phyloP scores from a whole-genome alignment of 2,888 invertebrate species.

The Pollenia griseotomentosa region DNA sequence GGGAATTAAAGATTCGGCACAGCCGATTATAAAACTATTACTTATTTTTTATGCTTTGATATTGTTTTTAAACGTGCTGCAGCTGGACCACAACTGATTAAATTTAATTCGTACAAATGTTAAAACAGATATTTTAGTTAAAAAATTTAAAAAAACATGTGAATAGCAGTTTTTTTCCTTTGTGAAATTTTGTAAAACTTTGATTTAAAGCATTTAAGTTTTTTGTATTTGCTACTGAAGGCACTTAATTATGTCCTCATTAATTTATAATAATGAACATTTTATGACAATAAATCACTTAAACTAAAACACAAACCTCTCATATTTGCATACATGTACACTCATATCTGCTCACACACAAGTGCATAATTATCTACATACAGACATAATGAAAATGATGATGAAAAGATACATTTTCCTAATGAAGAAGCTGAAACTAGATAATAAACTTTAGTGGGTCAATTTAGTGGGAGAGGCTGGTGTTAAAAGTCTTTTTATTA shows the following conservation, averaged over 20 bases:
- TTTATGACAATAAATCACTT: constrained; percentile 81
- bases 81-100: constrained; percentile 54
- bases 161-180: not conserved
- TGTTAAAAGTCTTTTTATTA: not conserved
- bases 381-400: constrained; percentile 16
- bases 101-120: constrained; percentile 8
- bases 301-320: constrained; percentile 66
- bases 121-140: not conserved
- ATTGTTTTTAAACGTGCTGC: constrained; percentile 32
- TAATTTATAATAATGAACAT: constrained; percentile 81
- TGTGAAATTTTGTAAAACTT: not conserved
- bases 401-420: constrained; percentile 38
- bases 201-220: not conserved
- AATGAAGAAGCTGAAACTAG: not conserved
- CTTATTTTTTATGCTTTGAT: constrained; percentile 7
- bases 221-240: constrained; percentile 36
- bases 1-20: too few species aligned
- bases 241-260: constrained; percentile 80
- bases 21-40: too few species aligned
- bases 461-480: not conserved
- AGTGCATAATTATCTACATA: constrained; percentile 67
- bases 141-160: not conserved
- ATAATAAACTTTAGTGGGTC: not conserved
- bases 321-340: constrained; percentile 11
- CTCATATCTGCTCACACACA: constrained; percentile 1